Conservation (phyloP, 2,797 vertebrate species). For the Notoglanidium macrostoma region DNA sequence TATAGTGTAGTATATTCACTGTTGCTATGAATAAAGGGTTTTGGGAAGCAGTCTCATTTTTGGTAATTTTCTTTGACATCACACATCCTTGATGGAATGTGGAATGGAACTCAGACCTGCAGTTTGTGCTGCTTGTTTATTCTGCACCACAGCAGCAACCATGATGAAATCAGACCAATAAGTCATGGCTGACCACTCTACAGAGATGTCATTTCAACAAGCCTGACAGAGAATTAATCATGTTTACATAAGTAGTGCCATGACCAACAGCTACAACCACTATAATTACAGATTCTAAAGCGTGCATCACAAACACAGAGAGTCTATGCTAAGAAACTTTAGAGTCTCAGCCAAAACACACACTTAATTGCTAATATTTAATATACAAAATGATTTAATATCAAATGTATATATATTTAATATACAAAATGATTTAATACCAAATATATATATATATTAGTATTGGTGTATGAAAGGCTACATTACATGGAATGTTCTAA, state of each 20-base stretch:
- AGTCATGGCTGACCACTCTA: constrained; percentile 43
- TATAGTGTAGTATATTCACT: constrained; percentile 1
- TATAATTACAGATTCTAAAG: constrained; percentile 36
- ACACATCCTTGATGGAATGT: constrained; percentile 16
- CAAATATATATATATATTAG: too few species aligned
- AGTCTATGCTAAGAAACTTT: background rate
- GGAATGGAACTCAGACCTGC: constrained; percentile 37
- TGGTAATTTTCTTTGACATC: constrained; percentile 11
- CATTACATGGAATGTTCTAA: too few species aligned
- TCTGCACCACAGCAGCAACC: constrained; percentile 43
- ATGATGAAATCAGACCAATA: constrained; percentile 50
- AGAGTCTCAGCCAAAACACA: background rate
- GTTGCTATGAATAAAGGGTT: background rate
- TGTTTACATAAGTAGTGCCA: constrained; percentile 50
- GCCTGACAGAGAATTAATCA: constrained; percentile 56
- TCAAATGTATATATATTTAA: background rate
- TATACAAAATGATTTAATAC: background rate
- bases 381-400: background rate
- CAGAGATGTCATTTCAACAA: constrained; percentile 48
- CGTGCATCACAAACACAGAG: constrained; percentile 16
- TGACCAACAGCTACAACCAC: constrained; percentile 37
- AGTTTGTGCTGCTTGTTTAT: constrained; percentile 40
- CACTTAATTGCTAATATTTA: background rate
- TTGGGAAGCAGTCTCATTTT: background rate
- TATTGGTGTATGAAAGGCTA: too few species aligned